Conservation (phyloP, 2,888 invertebrate species). For the Baronia brevicornis region DNA sequence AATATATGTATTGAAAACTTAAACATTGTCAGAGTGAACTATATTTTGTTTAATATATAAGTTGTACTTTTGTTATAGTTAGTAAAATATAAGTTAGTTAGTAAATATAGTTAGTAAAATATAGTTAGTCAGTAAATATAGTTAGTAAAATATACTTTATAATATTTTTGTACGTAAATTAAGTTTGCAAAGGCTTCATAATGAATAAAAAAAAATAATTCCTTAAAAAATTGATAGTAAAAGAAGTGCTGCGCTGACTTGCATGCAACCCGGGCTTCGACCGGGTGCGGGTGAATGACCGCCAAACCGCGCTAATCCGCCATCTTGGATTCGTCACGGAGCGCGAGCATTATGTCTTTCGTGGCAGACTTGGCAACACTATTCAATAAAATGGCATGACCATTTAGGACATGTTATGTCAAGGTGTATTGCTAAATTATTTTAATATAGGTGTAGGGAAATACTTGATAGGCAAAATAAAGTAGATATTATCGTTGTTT, state of each 20-base stretch:
- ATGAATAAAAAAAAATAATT: constrained; percentile 14
- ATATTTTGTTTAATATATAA: too few species aligned
- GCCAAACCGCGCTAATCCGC: constrained; percentile 67
- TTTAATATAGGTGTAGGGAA: too few species aligned
- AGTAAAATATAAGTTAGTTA: too few species aligned
- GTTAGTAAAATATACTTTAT: too few species aligned
- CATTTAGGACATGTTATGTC: constrained; percentile 9
- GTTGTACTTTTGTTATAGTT: too few species aligned
- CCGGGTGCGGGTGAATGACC: constrained; percentile 64
- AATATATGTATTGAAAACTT: too few species aligned
- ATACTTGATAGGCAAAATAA: too few species aligned
- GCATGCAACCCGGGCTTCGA: constrained; percentile 41
- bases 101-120: too few species aligned
- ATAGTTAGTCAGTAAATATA: too few species aligned
- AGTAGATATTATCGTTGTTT: too few species aligned
- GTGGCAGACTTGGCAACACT: constrained; percentile 37
- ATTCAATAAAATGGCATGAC: constrained; percentile 18
- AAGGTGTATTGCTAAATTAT: constrained; percentile 2
- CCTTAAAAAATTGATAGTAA: constrained; percentile 30
- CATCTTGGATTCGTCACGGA: constrained; percentile 71
- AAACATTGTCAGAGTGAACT: too few species aligned
- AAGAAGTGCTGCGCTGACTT: constrained; percentile 40
- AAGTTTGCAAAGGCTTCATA: constrained; percentile 10
- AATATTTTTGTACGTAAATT: constrained; percentile 3
- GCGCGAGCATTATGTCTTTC: constrained; percentile 60